phyloP scores from a whole-genome alignment of 2,888 invertebrate species.

The Eupeodes luniger region DNA sequence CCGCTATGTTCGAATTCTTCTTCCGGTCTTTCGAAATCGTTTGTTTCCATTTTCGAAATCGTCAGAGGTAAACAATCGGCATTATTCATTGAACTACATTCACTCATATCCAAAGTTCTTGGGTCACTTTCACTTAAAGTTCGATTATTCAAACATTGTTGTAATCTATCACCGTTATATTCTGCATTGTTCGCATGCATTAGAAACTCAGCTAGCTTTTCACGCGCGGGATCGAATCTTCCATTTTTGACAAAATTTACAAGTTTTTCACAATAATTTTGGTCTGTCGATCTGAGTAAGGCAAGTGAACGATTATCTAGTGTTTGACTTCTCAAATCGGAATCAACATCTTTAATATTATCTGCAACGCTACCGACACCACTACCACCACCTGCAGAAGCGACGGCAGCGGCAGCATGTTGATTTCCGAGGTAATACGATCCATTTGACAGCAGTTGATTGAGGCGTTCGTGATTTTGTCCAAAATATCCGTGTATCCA shows the following conservation, averaged over 20 bases:
- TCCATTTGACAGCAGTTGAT: conserved; percentile 82
- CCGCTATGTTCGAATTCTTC: conserved; percentile 83
- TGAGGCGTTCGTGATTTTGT: conserved; percentile 83
- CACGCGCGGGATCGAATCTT: conserved; percentile 74
- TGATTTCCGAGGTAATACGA: conserved; percentile 78
- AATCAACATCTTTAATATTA: conserved; percentile 39
- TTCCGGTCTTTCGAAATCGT: conserved; percentile 77
- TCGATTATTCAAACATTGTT: conserved; percentile 70
- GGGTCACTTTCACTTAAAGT: conserved; percentile 63
- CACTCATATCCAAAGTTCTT: conserved; percentile 54
- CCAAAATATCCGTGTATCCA: conserved; percentile 84
- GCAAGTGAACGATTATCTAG: conserved; percentile 79
- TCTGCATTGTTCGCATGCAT: conserved; percentile 69
- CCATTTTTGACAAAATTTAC: conserved; percentile 76
- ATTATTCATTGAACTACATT: conserved; percentile 62
- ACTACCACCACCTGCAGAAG: conserved; percentile 7
- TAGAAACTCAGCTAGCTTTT: conserved; percentile 77
- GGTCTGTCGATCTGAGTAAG: conserved; percentile 74
- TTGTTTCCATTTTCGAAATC: conserved; percentile 66
- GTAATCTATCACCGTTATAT: conserved; percentile 63
- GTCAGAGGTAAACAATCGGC: conserved; percentile 52
- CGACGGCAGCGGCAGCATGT: conserved; percentile 44
- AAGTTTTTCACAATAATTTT: conserved; percentile 77
- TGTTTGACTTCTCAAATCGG: conserved; percentile 41
- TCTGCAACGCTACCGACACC: neutral